Evolutionary conservation across 2,113 vertebrate species (phyloP), one percentile per base, ranked within the genome.

Genomic region (Cyphomyrus plagiostoma): DNA sequence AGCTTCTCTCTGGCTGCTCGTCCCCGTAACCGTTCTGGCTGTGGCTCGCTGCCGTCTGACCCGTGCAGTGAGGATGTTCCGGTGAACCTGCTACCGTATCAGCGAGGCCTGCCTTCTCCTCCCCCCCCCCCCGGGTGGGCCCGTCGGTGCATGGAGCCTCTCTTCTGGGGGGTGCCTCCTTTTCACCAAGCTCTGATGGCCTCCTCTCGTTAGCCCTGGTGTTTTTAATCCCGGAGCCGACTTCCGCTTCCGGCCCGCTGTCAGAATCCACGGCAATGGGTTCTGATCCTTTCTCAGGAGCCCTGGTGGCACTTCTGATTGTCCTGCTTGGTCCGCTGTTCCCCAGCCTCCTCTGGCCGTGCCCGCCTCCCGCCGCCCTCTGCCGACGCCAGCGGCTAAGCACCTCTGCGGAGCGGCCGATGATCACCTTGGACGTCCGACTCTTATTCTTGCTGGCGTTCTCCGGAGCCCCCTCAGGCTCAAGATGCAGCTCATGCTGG

Each of bases 401-500:
- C 74, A 58, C 89, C 91, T 53, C 70, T 56, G 6, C 62, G 19
- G 89, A 89, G 52, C 90, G 92, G 62, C 89, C 96, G 35, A 91
- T 91, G 3, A 96, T 95, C 88, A 95, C 94, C 92, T 95, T 95
- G 85, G 96, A 96, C 90, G 95, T 93, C 89, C 94, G 96, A 35
- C 89, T 91, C 46, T 88, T 92, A n/a, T 94, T 90, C 88, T 97
- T 96, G 0, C 96, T 95, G 0, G 95, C 96, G 89, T 97, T 96
- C 92, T 96, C 93, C 92, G 97, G 97, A 9, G 97, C 91, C 96
- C 95, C 97, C 39, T 96, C 95, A 0, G 94, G 93, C 80, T 96
- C 96, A 93, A 99, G 98, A 91, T 96, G 95, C 95, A 99, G 95
- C 91, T 98, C 95, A 0, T 99, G 98, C 90, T 97, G 96, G 45